Conservation (phyloP, 2,797 vertebrate genomes). For the Notolabrus celidotus region DNA sequence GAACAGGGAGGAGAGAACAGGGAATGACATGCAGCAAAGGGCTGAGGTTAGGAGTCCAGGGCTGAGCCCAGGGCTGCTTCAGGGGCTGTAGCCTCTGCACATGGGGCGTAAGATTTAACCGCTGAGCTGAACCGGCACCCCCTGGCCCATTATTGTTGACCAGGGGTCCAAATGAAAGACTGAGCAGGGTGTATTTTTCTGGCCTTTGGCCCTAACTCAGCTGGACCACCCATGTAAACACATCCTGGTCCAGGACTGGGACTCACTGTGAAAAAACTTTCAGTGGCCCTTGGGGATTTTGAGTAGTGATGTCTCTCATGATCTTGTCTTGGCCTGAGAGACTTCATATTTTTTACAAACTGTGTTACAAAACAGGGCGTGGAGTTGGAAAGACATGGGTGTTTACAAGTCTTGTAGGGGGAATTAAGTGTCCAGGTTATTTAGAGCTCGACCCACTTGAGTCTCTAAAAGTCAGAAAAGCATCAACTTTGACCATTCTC, state of each 20-base stretch:
- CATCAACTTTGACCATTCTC: background rate
- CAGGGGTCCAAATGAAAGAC: too few relatives aligned
- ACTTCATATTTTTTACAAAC: background rate
- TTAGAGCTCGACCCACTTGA: background rate
- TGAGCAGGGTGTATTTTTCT: too few relatives aligned
- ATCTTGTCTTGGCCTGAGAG: background rate
- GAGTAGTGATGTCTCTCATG: background rate
- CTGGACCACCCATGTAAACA: background rate
- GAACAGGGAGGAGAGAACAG: too few relatives aligned
- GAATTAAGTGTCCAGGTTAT: background rate
- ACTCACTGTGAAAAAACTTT: background rate
- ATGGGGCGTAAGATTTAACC: too few relatives aligned
- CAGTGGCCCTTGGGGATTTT: background rate
- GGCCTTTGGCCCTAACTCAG: too few relatives aligned
- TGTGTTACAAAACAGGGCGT: background rate
- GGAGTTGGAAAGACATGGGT: background rate
- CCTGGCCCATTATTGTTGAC: too few relatives aligned
- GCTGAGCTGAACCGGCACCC: too few relatives aligned
- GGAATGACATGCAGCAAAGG: too few relatives aligned
- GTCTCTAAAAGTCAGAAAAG: background rate
- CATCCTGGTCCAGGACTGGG: background rate
- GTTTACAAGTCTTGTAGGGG: background rate
- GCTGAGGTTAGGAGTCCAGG: too few relatives aligned
- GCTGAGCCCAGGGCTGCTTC: too few relatives aligned
- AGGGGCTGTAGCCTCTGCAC: too few relatives aligned